Base-by-base conservation (phyloP, 2,888 invertebrate species). In the Chalcosyrphus nemorum region DNA sequence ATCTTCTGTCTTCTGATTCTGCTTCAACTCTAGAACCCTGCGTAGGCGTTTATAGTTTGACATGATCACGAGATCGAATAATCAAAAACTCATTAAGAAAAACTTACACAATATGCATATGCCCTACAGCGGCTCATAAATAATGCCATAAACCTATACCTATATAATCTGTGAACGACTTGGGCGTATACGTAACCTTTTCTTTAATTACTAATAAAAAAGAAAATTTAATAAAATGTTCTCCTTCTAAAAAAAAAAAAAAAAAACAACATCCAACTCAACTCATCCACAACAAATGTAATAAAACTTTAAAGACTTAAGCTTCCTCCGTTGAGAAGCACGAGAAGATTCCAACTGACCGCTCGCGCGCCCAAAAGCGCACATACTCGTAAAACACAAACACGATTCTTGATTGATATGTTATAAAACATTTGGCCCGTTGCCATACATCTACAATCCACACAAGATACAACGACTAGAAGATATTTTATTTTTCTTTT, bases 361-460 rank as follows among this genome's bases (percentile, higher is more conserved):
- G 19, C 41, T 66, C 65, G 43, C 50, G 32, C 56, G 27, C 29
- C 61, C n/a, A n/a, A n/a, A n/a, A 24, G 54, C 54, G 17, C 19
- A 56, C 71, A 71, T n/a, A n/a, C n/a, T n/a, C n/a, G n/a, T 45
- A 63, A 74, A 74, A 72, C 38, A 13, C 29, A 47, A 74, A 63
- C 56, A 59, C 57, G 41, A 15, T 50, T 52, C 63, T 70, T 70
- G 82, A 84, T 78, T 82, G 68, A 82, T 82, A 68, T 68, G 61
- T 68, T 65, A 74, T 35, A 52, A 24, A 74, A 68, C 61, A 61
- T 59, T 78, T 74, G 82, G 82, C 72, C 45, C 47, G 50, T 32
- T 78, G 82, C 78, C 78, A 78, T 54, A 82, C 65, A 70, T 61
- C 45, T 24, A 56, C 61, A 21, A 63, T 41, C 50, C 32, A 19